These are phyloP conservation scores for Heterodera carotae DNA, from an alignment of 1,140 invertebrate genomes.

Conservation along the genomic window DNA sequence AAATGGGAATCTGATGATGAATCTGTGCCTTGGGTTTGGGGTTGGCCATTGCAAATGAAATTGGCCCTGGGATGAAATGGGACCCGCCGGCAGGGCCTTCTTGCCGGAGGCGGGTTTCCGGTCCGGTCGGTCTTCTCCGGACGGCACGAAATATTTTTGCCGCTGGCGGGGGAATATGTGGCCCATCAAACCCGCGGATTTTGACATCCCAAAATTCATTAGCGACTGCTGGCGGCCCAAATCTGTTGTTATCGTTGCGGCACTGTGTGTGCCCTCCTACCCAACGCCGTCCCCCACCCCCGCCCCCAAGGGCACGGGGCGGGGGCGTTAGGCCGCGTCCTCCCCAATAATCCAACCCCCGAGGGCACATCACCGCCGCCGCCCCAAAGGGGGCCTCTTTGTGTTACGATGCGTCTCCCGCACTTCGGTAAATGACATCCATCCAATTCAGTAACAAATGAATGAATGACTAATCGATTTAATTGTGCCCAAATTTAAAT, in stretches of 20 bases:
- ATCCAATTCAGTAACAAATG: not conserved
- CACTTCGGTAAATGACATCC: not conserved
- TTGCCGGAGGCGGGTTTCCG: constrained; percentile 2
- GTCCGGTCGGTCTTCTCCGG: not conserved
- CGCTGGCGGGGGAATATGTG: not conserved
- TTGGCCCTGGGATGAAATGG: not conserved
- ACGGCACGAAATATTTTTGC: not conserved
- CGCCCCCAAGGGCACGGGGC: no score
- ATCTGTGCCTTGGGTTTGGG: not conserved
- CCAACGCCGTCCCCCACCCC: no score
- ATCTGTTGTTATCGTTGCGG: constrained; percentile 2
- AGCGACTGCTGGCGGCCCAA: not conserved
- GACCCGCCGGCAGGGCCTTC: not conserved
- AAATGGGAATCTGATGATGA: not conserved
- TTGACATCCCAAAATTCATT: constrained; percentile 6
- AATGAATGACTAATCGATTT: not conserved
- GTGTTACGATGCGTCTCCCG: not conserved
- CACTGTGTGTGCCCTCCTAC: no score
- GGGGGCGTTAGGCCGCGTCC: no score
- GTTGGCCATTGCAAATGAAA: not conserved
- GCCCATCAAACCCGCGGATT: not conserved
- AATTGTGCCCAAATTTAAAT: not conserved
- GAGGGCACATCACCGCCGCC: no score
- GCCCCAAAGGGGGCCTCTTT: not conserved
- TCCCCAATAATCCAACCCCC: no score